These are phyloP conservation scores for Camelus bactrianus DNA, from an alignment of 2,113 vertebrate genomes.

Conservation along the genomic window DNA sequence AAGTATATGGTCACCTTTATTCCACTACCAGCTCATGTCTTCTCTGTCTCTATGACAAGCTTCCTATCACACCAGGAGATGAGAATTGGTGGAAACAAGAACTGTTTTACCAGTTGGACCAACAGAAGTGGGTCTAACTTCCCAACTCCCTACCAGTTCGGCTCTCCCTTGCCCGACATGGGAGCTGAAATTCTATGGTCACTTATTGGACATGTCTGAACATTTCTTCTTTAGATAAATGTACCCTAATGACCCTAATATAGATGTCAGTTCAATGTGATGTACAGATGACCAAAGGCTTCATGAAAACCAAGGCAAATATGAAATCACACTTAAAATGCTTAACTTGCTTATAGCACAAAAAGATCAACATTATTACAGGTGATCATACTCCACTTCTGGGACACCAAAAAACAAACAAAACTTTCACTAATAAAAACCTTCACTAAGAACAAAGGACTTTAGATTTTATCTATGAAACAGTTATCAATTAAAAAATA, in stretches of 20 bases:
- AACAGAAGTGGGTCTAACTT: neutral
- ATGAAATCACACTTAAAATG: neutral
- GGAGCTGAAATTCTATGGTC: neutral
- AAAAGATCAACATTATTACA: neutral
- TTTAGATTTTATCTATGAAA: conserved; percentile 18
- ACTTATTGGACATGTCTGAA: neutral
- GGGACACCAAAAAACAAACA: neutral
- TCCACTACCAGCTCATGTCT: neutral
- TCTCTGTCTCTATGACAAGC: neutral
- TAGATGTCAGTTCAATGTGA: neutral
- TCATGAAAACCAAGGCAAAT: conserved; percentile 41
- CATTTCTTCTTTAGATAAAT: neutral
- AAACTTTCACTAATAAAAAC: neutral
- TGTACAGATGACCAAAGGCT: neutral
- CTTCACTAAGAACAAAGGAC: neutral
- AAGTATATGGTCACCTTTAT: neutral
- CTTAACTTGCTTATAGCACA: neutral
- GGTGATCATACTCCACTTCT: neutral
- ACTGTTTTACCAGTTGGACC: neutral
- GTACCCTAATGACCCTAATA: neutral
- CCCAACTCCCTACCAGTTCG: neutral
- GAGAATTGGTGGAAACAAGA: neutral
- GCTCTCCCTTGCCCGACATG: neutral
- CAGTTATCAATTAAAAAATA: conserved; percentile 13
- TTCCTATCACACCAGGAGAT: neutral